These are phyloP conservation scores for Diaphora mendica DNA, from an alignment of 2,888 invertebrate species.

Conservation along the genomic window DNA sequence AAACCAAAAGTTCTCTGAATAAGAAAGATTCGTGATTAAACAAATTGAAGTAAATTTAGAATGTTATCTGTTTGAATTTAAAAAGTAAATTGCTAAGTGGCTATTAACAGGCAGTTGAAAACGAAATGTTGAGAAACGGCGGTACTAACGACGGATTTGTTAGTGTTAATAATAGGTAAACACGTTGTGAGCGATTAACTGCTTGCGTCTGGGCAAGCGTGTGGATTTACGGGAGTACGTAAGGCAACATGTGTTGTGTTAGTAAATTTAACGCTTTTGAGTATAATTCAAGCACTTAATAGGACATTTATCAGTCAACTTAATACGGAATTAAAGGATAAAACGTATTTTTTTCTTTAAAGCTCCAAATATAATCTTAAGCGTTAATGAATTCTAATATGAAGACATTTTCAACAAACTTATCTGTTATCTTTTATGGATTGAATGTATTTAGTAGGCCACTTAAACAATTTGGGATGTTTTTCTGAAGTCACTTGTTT, in stretches of 20 bases:
- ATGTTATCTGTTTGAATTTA: conserved; percentile 17
- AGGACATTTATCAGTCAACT: neutral
- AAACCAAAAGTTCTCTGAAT: neutral
- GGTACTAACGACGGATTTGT: conserved; percentile 56
- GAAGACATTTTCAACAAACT: neutral
- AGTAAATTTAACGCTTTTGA: conserved; percentile 42
- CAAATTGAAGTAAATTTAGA: conserved; percentile 13
- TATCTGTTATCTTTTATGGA: neutral
- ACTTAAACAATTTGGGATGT: neutral
- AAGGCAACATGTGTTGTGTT: conserved; percentile 43
- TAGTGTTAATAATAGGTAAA: conserved; percentile 62
- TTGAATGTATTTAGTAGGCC: neutral
- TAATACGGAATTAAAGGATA: neutral
- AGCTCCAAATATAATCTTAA: neutral
- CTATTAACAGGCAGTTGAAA: conserved; percentile 21
- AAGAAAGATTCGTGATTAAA: neutral
- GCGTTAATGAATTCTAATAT: neutral
- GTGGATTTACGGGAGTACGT: conserved; percentile 52
- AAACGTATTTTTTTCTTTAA: neutral
- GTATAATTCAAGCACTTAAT: conserved; percentile 26
- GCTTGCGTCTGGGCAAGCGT: conserved; percentile 53
- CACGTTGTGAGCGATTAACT: conserved; percentile 60
- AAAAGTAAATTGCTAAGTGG: conserved; percentile 24
- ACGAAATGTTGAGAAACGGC: conserved; percentile 41
- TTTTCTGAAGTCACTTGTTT: neutral